Evolutionary conservation across 2,797 vertebrate genomes (phyloP).

Genomic region (Xenentodon cancila): DNA sequence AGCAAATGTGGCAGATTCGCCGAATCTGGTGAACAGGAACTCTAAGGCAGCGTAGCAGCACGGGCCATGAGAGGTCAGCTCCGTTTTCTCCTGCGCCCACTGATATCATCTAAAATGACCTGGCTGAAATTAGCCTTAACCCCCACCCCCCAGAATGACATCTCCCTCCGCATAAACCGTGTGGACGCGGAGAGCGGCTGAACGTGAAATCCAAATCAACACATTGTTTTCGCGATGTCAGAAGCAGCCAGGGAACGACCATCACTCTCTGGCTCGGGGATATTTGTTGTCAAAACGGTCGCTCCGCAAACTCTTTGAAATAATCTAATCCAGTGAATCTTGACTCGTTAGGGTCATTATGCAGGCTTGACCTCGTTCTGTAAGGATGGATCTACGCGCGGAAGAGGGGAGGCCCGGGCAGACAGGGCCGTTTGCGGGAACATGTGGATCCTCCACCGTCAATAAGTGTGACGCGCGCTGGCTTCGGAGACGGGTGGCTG

Average conservation of each 20-base stretch:
- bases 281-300: conserved; percentile 81
- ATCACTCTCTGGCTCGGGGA: conserved; percentile 80
- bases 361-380: conserved; percentile 83
- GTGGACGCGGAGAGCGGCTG: conserved; percentile 72
- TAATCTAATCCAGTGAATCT: conserved; percentile 79
- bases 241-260: conserved; percentile 76
- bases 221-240: conserved; percentile 82
- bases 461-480: conserved; percentile 65
- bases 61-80: conserved; percentile 73
- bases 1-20: conserved; percentile 69
- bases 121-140: conserved; percentile 78
- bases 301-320: conserved; percentile 74
- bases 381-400: conserved; percentile 71
- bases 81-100: conserved; percentile 64
- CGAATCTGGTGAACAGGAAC: conserved; percentile 67
- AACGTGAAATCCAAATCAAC: conserved; percentile 83
- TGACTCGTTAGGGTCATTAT: conserved; percentile 82
- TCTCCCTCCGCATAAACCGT: conserved; percentile 69
- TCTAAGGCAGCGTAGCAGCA: conserved; percentile 68
- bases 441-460: conserved; percentile 69
- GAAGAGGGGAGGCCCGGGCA: conserved; percentile 51
- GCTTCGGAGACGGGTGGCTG: conserved; percentile 75
- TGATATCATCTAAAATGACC: conserved; percentile 76
- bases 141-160: conserved; percentile 77
- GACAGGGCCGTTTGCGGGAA: conserved; percentile 67